phyloP scores from a whole-genome alignment of 2,888 invertebrate species.

The Drosophila affinis region DNA sequence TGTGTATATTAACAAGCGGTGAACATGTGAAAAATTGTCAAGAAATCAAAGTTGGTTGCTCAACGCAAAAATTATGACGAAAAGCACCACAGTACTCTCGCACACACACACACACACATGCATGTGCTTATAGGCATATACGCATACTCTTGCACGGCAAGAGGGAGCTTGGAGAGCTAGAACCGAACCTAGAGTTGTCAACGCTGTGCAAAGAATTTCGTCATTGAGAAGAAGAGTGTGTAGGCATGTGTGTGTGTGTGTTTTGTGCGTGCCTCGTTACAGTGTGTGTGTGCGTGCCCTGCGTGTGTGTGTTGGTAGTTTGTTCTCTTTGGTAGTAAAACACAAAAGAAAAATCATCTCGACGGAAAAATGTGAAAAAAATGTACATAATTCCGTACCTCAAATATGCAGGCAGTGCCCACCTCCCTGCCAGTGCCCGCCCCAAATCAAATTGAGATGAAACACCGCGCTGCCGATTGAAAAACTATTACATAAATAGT shows the following conservation, averaged over 20 bases:
- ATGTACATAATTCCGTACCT: slow-evolving; percentile 52
- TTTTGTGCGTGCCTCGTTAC: slow-evolving; percentile 58
- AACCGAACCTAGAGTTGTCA: slow-evolving; percentile 78
- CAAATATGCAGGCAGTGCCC: slow-evolving; percentile 32
- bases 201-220: slow-evolving; percentile 78
- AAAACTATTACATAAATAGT: slow-evolving; percentile 76
- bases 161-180: slow-evolving; percentile 55
- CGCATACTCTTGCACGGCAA: slow-evolving; percentile 24
- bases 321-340: slow-evolving; percentile 68
- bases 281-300: slow-evolving; percentile 49
- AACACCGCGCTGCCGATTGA: slow-evolving; percentile 58
- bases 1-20: slow-evolving; percentile 34
- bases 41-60: slow-evolving; percentile 45
- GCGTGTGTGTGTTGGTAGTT: slow-evolving; percentile 55
- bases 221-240: slow-evolving; percentile 71
- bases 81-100: slow-evolving; percentile 61
- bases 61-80: slow-evolving; percentile 66
- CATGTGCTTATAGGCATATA: slow-evolving; percentile 37
- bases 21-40: slow-evolving; percentile 46
- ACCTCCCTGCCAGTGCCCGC: slow-evolving; percentile 48
- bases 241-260: slow-evolving; percentile 40
- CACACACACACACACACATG: slow-evolving; percentile 36
- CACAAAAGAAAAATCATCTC: slow-evolving; percentile 54
- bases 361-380: slow-evolving; percentile 66
- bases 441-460: slow-evolving; percentile 50